Conservation (phyloP, 2,888 invertebrate genomes). For the Eueremaeus valkanovi region DNA sequence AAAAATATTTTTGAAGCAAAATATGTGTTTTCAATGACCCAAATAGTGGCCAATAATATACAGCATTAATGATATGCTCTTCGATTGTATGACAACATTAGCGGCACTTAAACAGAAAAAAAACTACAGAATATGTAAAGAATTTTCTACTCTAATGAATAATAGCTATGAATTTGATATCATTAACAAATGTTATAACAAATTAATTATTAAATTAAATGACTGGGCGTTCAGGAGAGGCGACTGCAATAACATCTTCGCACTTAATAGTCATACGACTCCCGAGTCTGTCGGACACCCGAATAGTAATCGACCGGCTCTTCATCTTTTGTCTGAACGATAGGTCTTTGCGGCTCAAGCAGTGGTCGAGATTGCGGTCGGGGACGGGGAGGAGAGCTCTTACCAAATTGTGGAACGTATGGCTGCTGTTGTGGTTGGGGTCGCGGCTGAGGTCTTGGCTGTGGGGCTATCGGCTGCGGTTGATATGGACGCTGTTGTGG, state of each 20-base stretch:
- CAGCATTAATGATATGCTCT: not conserved
- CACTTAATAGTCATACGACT: not conserved
- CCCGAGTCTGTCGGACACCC: too few relatives aligned
- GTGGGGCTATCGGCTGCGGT: conserved; percentile 9
- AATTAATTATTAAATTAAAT: not conserved
- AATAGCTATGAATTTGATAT: too few relatives aligned
- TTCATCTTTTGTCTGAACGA: conserved; percentile 23
- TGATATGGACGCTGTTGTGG: not conserved
- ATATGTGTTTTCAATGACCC: conserved; percentile 18
- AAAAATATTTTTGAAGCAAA: too few relatives aligned
- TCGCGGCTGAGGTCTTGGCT: not conserved
- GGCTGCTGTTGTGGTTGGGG: not conserved
- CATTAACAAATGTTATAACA: too few relatives aligned
- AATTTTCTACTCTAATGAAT: too few relatives aligned
- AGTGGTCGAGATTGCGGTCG: not conserved
- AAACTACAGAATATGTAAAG: too few relatives aligned
- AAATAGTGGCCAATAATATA: not conserved
- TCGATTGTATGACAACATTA: not conserved
- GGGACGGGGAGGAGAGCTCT: not conserved
- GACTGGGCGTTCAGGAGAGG: not conserved
- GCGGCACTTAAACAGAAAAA: too few relatives aligned
- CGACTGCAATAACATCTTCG: too few relatives aligned
- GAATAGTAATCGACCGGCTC: not conserved
- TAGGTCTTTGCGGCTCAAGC: not conserved
- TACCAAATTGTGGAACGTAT: too few relatives aligned